These are phyloP conservation scores for Ploceus nigricollis DNA, from an alignment of 2,113 vertebrate genomes.

Conservation along the genomic window DNA sequence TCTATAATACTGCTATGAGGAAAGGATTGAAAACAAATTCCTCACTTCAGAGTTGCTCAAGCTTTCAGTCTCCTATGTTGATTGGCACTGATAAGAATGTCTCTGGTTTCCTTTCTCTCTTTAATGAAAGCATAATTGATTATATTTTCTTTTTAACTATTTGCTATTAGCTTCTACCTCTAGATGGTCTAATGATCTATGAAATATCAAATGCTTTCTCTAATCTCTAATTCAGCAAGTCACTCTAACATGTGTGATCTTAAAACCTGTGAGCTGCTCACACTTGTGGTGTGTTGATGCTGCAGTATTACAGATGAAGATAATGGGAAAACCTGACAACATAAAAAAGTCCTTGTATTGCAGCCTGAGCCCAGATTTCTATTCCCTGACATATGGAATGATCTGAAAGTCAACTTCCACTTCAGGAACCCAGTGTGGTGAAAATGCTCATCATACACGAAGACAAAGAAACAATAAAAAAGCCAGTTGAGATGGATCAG, in stretches of 20 bases:
- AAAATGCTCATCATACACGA: background rate
- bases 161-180: background rate
- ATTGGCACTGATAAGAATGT: conserved; percentile 63
- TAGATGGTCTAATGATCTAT: background rate
- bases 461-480: background rate
- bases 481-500: background rate
- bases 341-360: background rate
- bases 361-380: background rate
- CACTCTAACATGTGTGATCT: background rate
- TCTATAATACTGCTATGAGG: conserved; percentile 65
- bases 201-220: background rate
- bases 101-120: conserved; percentile 48
- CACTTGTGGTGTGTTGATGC: background rate
- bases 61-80: conserved; percentile 74
- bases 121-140: background rate
- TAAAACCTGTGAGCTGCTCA: background rate
- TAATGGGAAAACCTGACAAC: background rate
- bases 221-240: background rate
- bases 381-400: background rate
- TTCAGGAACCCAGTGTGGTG: background rate
- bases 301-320: background rate
- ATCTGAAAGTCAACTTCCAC: background rate
- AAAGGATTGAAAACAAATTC: conserved; percentile 73
- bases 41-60: conserved; percentile 71
- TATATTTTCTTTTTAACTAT: background rate